Evolutionary conservation across 2,113 vertebrate genomes (phyloP).

Genomic region (Pimephales promelas): DNA sequence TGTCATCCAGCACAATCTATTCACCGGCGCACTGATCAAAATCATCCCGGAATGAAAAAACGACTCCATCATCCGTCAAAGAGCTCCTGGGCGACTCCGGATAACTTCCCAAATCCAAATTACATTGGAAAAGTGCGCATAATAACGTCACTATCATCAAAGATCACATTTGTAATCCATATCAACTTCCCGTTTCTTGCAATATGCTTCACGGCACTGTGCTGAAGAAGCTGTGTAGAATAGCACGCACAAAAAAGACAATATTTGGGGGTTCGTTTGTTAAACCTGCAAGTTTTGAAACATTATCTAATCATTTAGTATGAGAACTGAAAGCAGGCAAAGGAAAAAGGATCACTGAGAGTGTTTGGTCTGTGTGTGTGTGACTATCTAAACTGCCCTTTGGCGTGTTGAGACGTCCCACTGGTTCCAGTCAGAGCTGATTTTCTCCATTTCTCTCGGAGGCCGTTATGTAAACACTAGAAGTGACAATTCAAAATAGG

Average conservation of each 20-base stretch:
- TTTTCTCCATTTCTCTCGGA: background rate
- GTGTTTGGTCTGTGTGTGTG: background rate
- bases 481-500: conserved; percentile 2
- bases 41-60: conserved; percentile 74
- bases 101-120: conserved; percentile 31
- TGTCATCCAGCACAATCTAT: conserved; percentile 81
- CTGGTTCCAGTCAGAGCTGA: conserved; percentile 16
- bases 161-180: conserved; percentile 23
- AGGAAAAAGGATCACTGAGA: background rate
- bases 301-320: background rate
- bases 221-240: background rate
- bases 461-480: background rate
- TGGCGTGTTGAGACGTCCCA: background rate
- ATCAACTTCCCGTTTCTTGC: conserved; percentile 9
- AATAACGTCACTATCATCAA: conserved; percentile 21
- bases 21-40: conserved; percentile 81
- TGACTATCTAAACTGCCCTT: conserved; percentile 2
- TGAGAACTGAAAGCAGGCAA: background rate
- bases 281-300: background rate
- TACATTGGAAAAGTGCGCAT: background rate
- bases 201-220: background rate
- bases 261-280: background rate
- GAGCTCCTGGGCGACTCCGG: background rate
- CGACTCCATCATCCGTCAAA: conserved; percentile 30
- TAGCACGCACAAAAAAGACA: too few species aligned